Evolutionary conservation across 2,888 invertebrate species (phyloP).

Genomic region (Archips xylosteana): DNA sequence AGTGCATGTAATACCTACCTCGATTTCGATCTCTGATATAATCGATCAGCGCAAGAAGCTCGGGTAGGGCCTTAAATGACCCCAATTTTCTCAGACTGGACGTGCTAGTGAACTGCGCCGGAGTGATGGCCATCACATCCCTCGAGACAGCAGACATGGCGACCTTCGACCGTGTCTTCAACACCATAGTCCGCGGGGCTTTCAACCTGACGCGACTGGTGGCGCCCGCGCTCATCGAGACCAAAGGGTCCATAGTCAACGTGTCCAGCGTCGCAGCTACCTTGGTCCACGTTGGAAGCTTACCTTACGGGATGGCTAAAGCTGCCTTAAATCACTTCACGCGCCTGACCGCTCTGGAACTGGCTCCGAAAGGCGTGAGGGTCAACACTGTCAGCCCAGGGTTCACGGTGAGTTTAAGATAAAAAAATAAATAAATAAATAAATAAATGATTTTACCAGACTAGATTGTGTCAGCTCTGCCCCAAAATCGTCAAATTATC

Average conservation of each 20-base stretch:
- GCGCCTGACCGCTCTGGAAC: slow-evolving; percentile 85
- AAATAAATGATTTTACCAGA: not conserved
- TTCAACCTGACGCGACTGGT: slow-evolving; percentile 86
- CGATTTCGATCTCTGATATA: too few relatives aligned
- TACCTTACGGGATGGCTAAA: slow-evolving; percentile 95
- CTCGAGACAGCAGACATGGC: slow-evolving; percentile 45
- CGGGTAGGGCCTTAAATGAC: too few relatives aligned
- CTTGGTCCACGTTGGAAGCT: slow-evolving; percentile 91
- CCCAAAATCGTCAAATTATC: too few relatives aligned
- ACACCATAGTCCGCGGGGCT: slow-evolving; percentile 85
- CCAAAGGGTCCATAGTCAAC: slow-evolving; percentile 88
- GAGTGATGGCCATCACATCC: slow-evolving; percentile 70
- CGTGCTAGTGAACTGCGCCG: slow-evolving; percentile 80
- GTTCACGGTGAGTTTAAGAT: slow-evolving; percentile 86
- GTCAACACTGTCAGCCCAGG: slow-evolving; percentile 92
- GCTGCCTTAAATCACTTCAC: slow-evolving; percentile 90
- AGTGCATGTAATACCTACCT: too few relatives aligned
- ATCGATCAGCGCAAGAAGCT: too few relatives aligned
- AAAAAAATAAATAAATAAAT: too few relatives aligned
- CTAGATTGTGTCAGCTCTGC: too few relatives aligned
- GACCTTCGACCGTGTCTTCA: slow-evolving; percentile 75
- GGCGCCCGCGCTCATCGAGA: slow-evolving; percentile 85
- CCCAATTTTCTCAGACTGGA: slow-evolving; percentile 51
- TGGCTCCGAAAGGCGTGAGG: slow-evolving; percentile 86
- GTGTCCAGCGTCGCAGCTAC: slow-evolving; percentile 87